Percentiles rank a stretch among this genome's conserved stretches.
phyloP scores from a whole-genome alignment of 37 sponge, comb jelly and placozoan genomes.

The Diacarnus erythraeanus region DNA sequence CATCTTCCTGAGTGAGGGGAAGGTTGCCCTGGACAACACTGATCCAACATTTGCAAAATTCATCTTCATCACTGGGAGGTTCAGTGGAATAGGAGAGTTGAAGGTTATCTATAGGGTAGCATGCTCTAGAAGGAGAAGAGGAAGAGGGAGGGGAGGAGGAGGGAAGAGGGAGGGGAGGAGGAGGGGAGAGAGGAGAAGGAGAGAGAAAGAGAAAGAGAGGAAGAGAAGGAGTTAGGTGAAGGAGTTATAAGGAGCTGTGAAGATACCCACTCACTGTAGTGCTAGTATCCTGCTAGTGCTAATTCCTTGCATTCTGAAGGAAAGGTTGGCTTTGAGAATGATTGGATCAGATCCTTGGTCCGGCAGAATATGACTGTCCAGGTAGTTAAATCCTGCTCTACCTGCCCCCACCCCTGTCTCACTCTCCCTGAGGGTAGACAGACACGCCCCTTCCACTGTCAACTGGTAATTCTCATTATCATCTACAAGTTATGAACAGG shows the following conservation, averaged over 20 bases:
- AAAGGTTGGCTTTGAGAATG: conserved; percentile 41
- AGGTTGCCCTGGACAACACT: conserved; percentile 66
- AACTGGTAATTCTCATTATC: conserved; percentile 47
- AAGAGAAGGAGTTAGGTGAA: too few relatives aligned
- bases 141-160: too few relatives aligned
- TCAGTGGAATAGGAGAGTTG: neutral
- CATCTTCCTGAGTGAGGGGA: conserved; percentile 59
- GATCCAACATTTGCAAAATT: conserved; percentile 54
- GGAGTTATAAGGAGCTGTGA: neutral
- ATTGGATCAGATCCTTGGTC: conserved; percentile 65
- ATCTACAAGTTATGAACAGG: too few relatives aligned
- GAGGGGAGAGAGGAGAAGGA: too few relatives aligned
- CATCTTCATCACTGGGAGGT: neutral
- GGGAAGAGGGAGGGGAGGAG: too few relatives aligned
- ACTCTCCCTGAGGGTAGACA: conserved; percentile 55
- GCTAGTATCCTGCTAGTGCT: conserved; percentile 69
- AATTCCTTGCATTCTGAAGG: conserved; percentile 63
- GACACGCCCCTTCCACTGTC: conserved; percentile 58
- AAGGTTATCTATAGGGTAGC: neutral
- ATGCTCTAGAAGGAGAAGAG: neutral
- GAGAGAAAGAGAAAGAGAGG: too few relatives aligned
- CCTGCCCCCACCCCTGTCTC: conserved; percentile 8
- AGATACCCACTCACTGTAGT: conserved; percentile 3
- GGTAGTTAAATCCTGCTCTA: neutral
- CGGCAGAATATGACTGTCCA: conserved; percentile 42